phyloP scores from a whole-genome alignment of 2,797 vertebrate genomes.

The Sebastes elongatus region DNA sequence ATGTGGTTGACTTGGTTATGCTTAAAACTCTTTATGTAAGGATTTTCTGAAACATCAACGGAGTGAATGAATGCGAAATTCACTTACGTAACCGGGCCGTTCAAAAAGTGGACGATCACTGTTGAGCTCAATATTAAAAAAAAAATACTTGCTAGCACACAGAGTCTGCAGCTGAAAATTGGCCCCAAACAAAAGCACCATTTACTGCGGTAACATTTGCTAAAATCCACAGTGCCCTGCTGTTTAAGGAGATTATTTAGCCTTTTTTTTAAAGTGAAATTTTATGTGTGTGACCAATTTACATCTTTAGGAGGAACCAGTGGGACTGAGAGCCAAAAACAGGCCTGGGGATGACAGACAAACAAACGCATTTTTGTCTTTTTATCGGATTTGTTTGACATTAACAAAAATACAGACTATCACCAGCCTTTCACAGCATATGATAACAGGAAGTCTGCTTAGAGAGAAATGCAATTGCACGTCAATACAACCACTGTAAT shows the following conservation, averaged over 20 bases:
- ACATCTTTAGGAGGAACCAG: background rate
- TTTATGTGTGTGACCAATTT: background rate
- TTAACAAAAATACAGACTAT: background rate
- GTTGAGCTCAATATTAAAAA: no score
- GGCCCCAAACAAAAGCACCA: background rate
- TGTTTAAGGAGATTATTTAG: background rate
- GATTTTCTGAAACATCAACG: no score
- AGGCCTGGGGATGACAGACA: background rate
- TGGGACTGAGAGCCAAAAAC: background rate
- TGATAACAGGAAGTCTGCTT: slow-evolving; percentile 1
- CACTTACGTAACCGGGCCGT: no score
- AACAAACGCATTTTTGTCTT: background rate
- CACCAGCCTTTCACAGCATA: background rate
- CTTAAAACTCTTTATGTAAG: no score
- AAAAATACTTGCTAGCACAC: no score
- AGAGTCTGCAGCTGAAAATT: background rate
- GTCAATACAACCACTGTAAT: slow-evolving; percentile 24
- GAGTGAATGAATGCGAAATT: no score
- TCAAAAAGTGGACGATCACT: no score
- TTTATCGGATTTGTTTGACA: background rate
- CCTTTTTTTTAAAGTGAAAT: background rate
- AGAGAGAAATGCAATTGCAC: slow-evolving; percentile 16
- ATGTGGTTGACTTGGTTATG: no score
- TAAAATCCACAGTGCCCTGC: no score
- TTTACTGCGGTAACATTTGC: background rate